Evolutionary conservation across 2,113 vertebrate species (phyloP), one percentile per base, ranked within the genome.

Genomic region (Xiphophorus hellerii): DNA sequence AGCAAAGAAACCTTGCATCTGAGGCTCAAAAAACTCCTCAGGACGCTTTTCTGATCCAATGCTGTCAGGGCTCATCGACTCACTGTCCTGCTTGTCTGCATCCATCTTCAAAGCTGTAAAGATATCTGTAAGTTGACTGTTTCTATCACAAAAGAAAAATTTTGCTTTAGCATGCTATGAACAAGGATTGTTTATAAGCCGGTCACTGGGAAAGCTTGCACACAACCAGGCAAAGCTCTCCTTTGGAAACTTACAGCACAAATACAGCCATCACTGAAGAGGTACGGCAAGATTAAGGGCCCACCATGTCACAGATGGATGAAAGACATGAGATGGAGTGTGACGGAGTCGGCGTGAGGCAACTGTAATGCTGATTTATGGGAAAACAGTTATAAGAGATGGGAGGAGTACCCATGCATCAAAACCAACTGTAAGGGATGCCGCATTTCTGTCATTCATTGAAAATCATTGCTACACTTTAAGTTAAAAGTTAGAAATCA

Each of bases 61-160:
- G 88, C 93, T 92, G 89, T 94, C 93, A 69, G 92, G 92, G 82
- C 92, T 93, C 86, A 92, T 90, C 71, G 93, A 94, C 69, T 92
- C 88, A 74, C 94, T 93, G 71, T 73, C 94, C 81, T 95, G 95
- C 91, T 95, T 95, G 79, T 86, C 96, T 89, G 95, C 93, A 81
- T 97, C 97, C 97, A 97, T 99, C 98, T 98, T 99, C 95, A 95
- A 94, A 92, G 97, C 97, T 99, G 97, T 90, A 98, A 99, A 90
- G 92, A 99, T 95, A 99, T 94, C 97, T 98, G 76, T 95, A 96
- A 97, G 96, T 95, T 95, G 94, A 95, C 92, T 95, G 94, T 93
- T 94, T 95, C 89, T 80, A 80, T 82, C 74, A 87, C 69, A 62
- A 85, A 25, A 66, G 33, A 72, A 29, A 66, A 37, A 5, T 71